phyloP scores from a whole-genome alignment of 2,888 invertebrate species.

The Didymodactylos carnosus region DNA sequence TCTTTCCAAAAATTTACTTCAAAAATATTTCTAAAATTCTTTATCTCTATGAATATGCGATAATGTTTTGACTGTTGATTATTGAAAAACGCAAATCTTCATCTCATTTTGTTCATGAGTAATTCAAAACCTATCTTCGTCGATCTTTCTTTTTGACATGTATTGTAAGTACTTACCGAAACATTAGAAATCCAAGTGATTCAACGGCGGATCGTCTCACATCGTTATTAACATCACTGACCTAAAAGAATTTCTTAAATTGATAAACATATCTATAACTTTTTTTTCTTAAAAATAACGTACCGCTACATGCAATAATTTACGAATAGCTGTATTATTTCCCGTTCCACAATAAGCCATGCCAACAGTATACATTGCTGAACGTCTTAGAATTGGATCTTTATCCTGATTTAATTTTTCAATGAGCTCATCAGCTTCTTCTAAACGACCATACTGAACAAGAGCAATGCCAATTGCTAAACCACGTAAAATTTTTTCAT shows the following conservation, averaged over 20 bases:
- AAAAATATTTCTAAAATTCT: no score
- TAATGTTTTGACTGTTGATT: no score
- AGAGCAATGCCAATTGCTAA: conserved; percentile 85
- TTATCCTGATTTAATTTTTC: conserved; percentile 71
- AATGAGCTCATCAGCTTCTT: conserved; percentile 82
- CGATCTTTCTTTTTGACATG: background rate
- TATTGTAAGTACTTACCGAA: conserved; percentile 43
- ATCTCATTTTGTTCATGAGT: no score
- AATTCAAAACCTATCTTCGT: no score
- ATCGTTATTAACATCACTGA: conserved; percentile 93
- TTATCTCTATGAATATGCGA: no score
- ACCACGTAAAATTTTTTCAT: conserved; percentile 91
- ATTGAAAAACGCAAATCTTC: no score
- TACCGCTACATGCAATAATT: conserved; percentile 79
- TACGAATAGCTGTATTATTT: conserved; percentile 81
- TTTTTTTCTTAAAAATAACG: background rate
- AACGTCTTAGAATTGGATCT: conserved; percentile 75
- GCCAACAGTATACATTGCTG: conserved; percentile 90
- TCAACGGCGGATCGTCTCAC: conserved; percentile 93
- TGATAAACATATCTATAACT: conserved; percentile 26
- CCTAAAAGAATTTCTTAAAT: conserved; percentile 27
- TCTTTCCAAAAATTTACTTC: no score
- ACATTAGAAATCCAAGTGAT: conserved; percentile 86
- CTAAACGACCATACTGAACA: conserved; percentile 84
- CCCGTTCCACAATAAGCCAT: conserved; percentile 97